These are phyloP conservation scores for cat (Felis catus) DNA, from an alignment of 2,113 vertebrate species.

Conservation along the genomic window F.catus_Fca126_mat1.0 CM031415.1:102939001-102939500, in stretches of 20 bases:
- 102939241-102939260: neutral
- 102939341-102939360: neutral
- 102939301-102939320: neutral
- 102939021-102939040: neutral
- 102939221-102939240: neutral
- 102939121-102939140: neutral
- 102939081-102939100: too few species aligned
- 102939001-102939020: neutral
- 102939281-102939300: neutral
- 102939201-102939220: neutral
- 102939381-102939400: neutral
- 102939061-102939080: neutral
- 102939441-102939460: too few species aligned
- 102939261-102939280: neutral
- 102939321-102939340: neutral
- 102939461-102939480: too few species aligned
- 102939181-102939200: neutral
- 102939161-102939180: neutral
- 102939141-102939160: neutral
- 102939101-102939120: neutral
- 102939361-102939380: neutral
- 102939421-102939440: neutral
- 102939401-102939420: neutral
- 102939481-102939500: too few species aligned
- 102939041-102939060: neutral